Conservation (phyloP, 2,797 vertebrate genomes). For the Malacoraja senta region DNA sequence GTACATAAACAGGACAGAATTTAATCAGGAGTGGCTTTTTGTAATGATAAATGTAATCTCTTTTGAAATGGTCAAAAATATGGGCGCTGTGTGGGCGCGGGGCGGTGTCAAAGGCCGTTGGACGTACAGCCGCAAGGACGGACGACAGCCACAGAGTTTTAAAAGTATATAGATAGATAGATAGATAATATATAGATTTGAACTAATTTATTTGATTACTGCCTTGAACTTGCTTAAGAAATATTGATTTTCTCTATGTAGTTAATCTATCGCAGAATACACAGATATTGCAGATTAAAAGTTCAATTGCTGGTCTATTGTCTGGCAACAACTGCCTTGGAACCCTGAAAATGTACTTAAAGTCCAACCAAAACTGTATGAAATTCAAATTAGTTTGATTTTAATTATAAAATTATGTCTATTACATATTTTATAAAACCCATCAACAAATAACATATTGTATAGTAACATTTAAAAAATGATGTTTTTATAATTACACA, state of each 20-base stretch:
- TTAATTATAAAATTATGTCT: background rate
- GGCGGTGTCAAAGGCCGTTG: no score
- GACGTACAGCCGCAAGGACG: no score
- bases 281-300: background rate
- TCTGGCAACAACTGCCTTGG: background rate
- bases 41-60: no score
- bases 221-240: background rate
- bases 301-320: background rate
- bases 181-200: background rate
- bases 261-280: background rate
- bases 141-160: no score
- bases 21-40: no score
- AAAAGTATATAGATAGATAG: no score
- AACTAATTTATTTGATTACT: background rate
- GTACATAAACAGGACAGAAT: no score
- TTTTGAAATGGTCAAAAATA: no score
- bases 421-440: background rate
- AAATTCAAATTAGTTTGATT: slow-evolving; percentile 7
- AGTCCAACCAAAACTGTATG: background rate
- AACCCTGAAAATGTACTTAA: background rate
- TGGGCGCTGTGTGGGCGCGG: no score
- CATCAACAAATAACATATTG: background rate
- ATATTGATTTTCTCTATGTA: background rate
- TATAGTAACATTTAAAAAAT: background rate
- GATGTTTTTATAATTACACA: background rate